Evolutionary conservation across 2,797 vertebrate genomes (phyloP), one percentile per base, ranked within the genome.

Genomic region (Pangasius mekongensis): DNA sequence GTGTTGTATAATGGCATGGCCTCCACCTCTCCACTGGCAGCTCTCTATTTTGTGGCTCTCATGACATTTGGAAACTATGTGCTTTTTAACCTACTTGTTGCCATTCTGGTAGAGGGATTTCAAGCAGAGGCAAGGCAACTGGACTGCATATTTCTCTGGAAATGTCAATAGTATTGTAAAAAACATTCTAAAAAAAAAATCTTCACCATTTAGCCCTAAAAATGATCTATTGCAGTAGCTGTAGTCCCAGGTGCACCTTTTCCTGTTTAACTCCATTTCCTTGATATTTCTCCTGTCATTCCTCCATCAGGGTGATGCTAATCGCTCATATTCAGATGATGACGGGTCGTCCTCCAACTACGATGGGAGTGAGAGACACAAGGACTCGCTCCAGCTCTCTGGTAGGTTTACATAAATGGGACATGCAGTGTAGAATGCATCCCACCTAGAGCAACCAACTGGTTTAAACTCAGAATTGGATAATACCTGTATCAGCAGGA

Each of bases 241-340:
- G 6, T 20, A 20, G 49, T 76, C 24, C 36, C 33, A 71, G 33
- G 24, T 76, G 73, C 24, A 14, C 27, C 20, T 69, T 71, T 49
- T 74, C 54, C 9, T 78, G 5, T 80, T 64, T 77, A 81, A 24
- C 24, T 80, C 60, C 47, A 54, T n/a, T 47, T 74, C 47, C 39
- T 36, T 24, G 2, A 71, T 67, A 62, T 47, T 30, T 86, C 14
- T 33, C 22, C 33, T 8, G 33, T 76, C 4, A 13, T 86, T 36
- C 56, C 27, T 80, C 11, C n/a, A 33, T 76, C 93, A 99, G 98
- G 98, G 98, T 1, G 98, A 99, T 43, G 98, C 98, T 87, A 99
- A 98, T 87, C 94, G 96, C 3, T 99, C 98, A 0, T 98, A 97
- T 87, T 98, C 98, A 0, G 98, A 99, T 0, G 98, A 99, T 43